A percentile compares a stretch with the other conserved stretches of the same genome.
Conservation (phyloP, 2,797 vertebrate genomes). For the Huso huso region DNA sequence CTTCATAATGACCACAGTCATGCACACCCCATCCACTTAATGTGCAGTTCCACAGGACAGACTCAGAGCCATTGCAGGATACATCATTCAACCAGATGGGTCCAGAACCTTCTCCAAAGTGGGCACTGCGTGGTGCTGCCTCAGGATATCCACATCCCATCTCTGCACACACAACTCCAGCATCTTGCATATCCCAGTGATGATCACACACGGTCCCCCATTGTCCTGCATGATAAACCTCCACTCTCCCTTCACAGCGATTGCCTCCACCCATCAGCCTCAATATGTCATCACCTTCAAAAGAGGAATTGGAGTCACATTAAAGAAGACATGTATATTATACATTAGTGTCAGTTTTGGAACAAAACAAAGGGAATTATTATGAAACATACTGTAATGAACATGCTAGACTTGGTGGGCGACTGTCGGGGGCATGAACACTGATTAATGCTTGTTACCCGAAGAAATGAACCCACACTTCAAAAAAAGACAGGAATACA, state of each 20-base stretch:
- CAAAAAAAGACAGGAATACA: no score
- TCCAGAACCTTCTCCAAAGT: not conserved
- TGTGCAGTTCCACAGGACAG: not conserved
- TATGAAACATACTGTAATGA: no score
- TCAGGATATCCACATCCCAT: not conserved
- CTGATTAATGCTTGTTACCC: no score
- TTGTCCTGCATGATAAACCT: not conserved
- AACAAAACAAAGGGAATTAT: no score
- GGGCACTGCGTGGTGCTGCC: not conserved
- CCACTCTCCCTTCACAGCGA: not conserved
- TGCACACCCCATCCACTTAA: not conserved
- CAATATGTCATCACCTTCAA: no score
- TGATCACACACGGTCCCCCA: not conserved
- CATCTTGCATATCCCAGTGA: not conserved
- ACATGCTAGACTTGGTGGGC: no score
- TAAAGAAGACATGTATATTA: no score
- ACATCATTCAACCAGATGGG: not conserved
- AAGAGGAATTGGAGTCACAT: no score
- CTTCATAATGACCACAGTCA: not conserved
- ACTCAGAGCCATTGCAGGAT: not conserved
- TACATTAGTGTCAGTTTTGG: no score
- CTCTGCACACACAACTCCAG: not conserved
- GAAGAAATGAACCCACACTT: no score
- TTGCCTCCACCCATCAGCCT: not conserved
- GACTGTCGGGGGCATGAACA: no score